phyloP scores from a whole-genome alignment of 1,140 invertebrate genomes.

The Diuraphis noxia region DNA sequence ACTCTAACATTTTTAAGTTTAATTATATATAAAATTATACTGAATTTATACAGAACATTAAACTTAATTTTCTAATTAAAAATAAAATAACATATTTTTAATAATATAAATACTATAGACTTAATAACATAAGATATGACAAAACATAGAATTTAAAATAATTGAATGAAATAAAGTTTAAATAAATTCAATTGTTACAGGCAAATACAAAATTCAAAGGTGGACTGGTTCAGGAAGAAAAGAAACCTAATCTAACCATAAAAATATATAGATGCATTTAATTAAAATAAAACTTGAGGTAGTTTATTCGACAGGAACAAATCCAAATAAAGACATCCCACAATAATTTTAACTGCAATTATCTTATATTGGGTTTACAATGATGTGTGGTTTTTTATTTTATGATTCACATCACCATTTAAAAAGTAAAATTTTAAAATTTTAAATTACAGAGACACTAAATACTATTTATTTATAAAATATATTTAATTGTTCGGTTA shows the following conservation, averaged over 20 bases:
- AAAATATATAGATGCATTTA: not conserved
- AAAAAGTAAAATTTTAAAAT: not conserved
- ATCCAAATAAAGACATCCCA: not conserved
- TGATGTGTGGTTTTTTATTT: not conserved
- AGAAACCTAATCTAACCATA: not conserved
- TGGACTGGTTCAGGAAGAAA: not conserved
- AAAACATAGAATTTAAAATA: not conserved
- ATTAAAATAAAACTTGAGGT: not conserved
- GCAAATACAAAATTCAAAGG: not conserved
- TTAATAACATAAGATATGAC: not conserved
- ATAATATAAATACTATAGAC: not conserved
- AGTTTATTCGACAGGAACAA: not conserved
- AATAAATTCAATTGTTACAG: not conserved
- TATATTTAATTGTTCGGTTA: too few species aligned
- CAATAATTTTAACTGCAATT: not conserved
- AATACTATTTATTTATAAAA: too few species aligned
- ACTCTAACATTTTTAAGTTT: not conserved
- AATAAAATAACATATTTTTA: too few species aligned
- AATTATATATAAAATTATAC: not conserved
- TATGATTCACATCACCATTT: not conserved
- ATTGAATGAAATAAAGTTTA: not conserved
- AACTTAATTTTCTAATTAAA: not conserved
- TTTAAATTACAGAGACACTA: not conserved
- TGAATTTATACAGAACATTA: not conserved
- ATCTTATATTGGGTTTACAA: not conserved